These are phyloP conservation scores for Eucera pruinosa DNA, from an alignment of 2,888 invertebrate genomes.

Conservation along the genomic window DNA sequence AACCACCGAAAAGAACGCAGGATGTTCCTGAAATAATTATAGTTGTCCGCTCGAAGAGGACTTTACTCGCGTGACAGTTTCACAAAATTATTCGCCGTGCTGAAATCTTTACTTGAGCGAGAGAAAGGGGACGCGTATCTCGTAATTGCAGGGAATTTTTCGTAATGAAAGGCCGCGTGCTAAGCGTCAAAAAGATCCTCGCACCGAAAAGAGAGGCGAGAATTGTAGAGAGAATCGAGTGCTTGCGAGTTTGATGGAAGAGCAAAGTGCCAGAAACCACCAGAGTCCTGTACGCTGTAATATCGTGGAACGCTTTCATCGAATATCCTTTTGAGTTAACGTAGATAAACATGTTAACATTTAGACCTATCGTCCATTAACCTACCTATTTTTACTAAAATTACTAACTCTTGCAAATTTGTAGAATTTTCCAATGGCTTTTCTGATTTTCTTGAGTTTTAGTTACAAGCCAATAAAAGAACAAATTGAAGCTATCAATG, in stretches of 20 bases:
- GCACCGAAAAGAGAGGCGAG: slow-evolving; percentile 22
- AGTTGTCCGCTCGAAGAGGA: neutral
- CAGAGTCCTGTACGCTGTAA: neutral
- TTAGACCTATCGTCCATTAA: neutral
- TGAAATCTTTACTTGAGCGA: slow-evolving; percentile 18
- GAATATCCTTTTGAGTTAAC: neutral
- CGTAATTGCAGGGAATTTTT: slow-evolving; percentile 48
- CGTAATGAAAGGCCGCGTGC: slow-evolving; percentile 36
- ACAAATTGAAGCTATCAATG: no score
- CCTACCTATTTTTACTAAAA: no score
- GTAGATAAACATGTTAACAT: neutral
- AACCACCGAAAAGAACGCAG: neutral
- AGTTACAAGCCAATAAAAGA: no score
- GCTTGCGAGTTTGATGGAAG: slow-evolving; percentile 36
- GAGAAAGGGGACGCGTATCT: slow-evolving; percentile 10
- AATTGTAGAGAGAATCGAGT: slow-evolving; percentile 44
- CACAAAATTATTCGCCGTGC: neutral
- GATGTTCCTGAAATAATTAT: slow-evolving; percentile 14
- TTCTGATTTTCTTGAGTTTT: no score
- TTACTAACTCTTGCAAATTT: no score
- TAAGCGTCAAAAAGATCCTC: slow-evolving; percentile 37
- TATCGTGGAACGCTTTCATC: neutral
- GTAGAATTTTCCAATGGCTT: no score
- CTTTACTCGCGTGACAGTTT: slow-evolving; percentile 33
- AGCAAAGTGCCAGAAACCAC: slow-evolving; percentile 35